phyloP scores from a whole-genome alignment of 1,140 invertebrate genomes.

The Maniola jurtina region DNA sequence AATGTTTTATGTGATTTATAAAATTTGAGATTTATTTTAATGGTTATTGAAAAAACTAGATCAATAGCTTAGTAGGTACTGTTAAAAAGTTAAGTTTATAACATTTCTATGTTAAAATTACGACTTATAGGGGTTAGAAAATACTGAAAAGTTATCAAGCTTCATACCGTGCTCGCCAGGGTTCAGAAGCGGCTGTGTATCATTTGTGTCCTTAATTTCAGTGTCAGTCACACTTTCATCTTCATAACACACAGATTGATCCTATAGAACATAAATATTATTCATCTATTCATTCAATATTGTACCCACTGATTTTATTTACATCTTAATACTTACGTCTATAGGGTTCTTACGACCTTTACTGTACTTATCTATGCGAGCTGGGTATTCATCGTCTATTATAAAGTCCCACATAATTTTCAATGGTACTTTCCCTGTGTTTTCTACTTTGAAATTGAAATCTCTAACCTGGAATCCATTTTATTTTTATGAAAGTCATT shows the following conservation, averaged over 20 bases:
- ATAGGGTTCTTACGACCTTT: not conserved
- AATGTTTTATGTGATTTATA: too few relatives aligned
- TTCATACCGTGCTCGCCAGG: not conserved
- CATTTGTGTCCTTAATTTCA: not conserved
- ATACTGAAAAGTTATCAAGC: too few relatives aligned
- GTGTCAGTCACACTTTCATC: not conserved
- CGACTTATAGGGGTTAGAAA: too few relatives aligned
- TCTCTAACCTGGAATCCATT: constrained; percentile 45
- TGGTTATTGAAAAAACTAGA: too few relatives aligned
- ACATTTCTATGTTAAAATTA: too few relatives aligned
- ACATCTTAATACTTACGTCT: constrained; percentile 26
- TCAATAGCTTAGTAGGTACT: too few relatives aligned
- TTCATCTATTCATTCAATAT: too few relatives aligned
- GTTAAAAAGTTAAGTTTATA: too few relatives aligned
- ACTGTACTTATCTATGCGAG: constrained; percentile 50
- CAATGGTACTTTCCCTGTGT: constrained; percentile 59
- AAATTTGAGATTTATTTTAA: too few relatives aligned
- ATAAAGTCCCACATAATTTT: constrained; percentile 63
- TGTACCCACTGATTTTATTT: too few relatives aligned
- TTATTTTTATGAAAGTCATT: constrained; percentile 5
- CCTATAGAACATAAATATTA: not conserved
- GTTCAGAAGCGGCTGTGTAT: not conserved
- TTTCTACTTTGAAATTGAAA: constrained; percentile 56
- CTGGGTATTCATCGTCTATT: constrained; percentile 64
- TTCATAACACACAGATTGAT: not conserved